Conservation (phyloP, 2,888 invertebrate genomes). For the Cartodere bifasciata region DNA sequence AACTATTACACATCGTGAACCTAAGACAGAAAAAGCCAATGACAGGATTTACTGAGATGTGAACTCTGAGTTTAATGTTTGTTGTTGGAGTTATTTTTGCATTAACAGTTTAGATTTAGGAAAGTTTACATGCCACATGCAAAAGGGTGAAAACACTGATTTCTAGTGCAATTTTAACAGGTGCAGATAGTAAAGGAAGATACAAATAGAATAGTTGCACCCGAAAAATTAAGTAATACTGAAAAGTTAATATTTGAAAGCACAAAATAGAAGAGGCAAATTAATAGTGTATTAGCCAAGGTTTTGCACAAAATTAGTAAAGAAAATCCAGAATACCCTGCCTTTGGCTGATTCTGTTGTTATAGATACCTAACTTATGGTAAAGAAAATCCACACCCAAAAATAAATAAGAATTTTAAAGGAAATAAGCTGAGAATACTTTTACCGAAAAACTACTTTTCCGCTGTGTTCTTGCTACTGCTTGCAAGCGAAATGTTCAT, state of each 20-base stretch:
- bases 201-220: too few relatives aligned
- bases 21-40: conserved; percentile 75
- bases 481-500: not conserved
- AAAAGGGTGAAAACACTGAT: conserved; percentile 4
- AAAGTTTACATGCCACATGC: conserved; percentile 8
- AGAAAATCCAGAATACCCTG: conserved; percentile 26
- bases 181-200: too few relatives aligned
- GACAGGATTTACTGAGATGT: conserved; percentile 48
- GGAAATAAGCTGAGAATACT: too few relatives aligned
- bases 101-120: too few relatives aligned
- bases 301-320: not conserved
- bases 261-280: too few relatives aligned
- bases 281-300: not conserved
- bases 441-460: not conserved
- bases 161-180: not conserved
- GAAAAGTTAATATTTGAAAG: too few relatives aligned
- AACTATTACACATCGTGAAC: conserved; percentile 39
- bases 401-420: too few relatives aligned
- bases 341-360: conserved; percentile 34
- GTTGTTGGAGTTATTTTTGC: too few relatives aligned
- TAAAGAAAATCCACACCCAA: conserved; percentile 15
- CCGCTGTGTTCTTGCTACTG: not conserved
- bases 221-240: too few relatives aligned
- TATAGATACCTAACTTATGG: too few relatives aligned
- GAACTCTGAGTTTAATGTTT: conserved; percentile 11